Conservation (phyloP, 2,113 vertebrate genomes). For the Lucifuga dentata region DNA sequence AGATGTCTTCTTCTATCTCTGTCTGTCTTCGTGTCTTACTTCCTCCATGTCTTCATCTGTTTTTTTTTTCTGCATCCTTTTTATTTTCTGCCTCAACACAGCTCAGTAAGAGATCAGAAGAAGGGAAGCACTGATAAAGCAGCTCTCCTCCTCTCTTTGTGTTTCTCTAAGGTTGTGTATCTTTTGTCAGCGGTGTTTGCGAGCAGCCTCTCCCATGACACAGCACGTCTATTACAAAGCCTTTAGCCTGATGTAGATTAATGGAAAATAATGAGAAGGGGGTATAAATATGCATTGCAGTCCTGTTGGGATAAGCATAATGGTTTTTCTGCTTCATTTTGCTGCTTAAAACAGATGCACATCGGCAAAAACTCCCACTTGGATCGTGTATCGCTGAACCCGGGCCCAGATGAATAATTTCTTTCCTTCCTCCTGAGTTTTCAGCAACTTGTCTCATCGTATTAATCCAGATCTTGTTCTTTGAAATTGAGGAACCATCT, state of each 20-base stretch:
- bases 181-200: slow-evolving; percentile 58
- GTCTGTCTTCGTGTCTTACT: slow-evolving; percentile 29
- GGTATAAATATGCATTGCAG: slow-evolving; percentile 42
- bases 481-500: too few relatives aligned
- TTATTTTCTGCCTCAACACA: slow-evolving; percentile 10
- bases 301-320: slow-evolving; percentile 23
- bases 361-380: not conserved
- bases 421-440: too few relatives aligned
- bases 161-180: not conserved
- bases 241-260: slow-evolving; percentile 50
- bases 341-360: slow-evolving; percentile 25
- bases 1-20: slow-evolving; percentile 13
- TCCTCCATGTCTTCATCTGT: not conserved
- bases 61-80: slow-evolving; percentile 22
- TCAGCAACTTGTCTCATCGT: too few relatives aligned
- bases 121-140: slow-evolving; percentile 60
- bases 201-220: slow-evolving; percentile 41
- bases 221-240: slow-evolving; percentile 47
- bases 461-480: too few relatives aligned
- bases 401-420: too few relatives aligned
- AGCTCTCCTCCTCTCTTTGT: slow-evolving; percentile 51
- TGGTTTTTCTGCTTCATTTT: slow-evolving; percentile 6
- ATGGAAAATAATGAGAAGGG: slow-evolving; percentile 56
- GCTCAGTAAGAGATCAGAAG: slow-evolving; percentile 59
- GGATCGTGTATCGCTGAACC: not conserved